Evolutionary conservation across 37 sponge, comb jelly and placozoan genomes (phyloP).

Genomic region (Eunapius fragilis): DNA sequence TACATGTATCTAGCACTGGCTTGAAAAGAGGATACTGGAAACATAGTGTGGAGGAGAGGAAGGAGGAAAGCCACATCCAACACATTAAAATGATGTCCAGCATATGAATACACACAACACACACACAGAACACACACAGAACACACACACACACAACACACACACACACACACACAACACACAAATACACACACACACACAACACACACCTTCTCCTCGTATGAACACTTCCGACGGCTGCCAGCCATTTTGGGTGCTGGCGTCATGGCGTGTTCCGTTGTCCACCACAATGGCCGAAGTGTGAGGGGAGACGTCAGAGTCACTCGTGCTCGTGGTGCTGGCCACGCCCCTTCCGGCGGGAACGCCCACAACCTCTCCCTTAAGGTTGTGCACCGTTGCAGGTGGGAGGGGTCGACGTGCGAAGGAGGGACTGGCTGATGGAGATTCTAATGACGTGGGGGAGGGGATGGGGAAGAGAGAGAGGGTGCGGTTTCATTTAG

Average conservation of each 20-base stretch:
- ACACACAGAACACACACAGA: no score
- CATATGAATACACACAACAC: no score
- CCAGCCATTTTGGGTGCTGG: constrained; percentile 10
- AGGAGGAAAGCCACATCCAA: not conserved
- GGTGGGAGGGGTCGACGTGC: not conserved
- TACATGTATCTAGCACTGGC: no score
- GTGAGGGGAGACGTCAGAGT: constrained; percentile 67
- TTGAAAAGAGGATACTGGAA: no score
- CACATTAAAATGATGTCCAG: no score
- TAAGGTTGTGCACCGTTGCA: not conserved
- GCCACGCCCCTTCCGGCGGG: not conserved
- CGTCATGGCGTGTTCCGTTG: not conserved
- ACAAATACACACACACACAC: not conserved
- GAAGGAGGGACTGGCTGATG: not conserved
- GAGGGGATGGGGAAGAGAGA: not conserved
- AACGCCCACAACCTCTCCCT: not conserved
- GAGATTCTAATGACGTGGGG: constrained; percentile 9
- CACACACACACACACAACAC: no score
- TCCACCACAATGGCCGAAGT: constrained; percentile 58
- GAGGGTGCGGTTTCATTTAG: no score
- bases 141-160: no score
- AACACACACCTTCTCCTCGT: not conserved
- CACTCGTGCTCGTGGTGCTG: constrained; percentile 50
- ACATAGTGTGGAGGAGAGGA: no score
- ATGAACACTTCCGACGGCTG: constrained; percentile 2